Percentiles rank a stretch among this genome's conserved stretches.
Evolutionary conservation across 2,888 invertebrate species (phyloP).

Genomic region (Brachyptera risi): DNA sequence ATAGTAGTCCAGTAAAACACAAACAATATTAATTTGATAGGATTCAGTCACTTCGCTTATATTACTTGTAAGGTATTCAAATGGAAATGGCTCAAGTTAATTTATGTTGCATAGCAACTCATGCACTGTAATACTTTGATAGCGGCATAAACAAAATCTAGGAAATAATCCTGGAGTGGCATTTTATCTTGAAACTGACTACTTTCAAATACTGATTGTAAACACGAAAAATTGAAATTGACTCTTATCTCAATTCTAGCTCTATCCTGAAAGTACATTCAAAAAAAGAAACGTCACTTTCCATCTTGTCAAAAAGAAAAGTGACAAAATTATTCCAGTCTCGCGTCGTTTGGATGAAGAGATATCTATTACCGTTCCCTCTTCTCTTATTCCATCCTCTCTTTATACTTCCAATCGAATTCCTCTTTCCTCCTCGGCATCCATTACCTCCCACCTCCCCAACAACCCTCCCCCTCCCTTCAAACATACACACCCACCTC

Average conservation of each 20-base stretch:
- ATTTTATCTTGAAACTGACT: not conserved
- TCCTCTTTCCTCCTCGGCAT: slow-evolving; percentile 32
- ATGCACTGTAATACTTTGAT: no score
- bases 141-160: no score
- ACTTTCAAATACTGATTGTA: slow-evolving; percentile 9
- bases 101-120: no score
- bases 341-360: slow-evolving; percentile 17
- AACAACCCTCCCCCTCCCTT: slow-evolving; percentile 36
- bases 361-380: slow-evolving; percentile 35
- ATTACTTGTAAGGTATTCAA: no score
- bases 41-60: no score
- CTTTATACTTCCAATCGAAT: slow-evolving; percentile 32
- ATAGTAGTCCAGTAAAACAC: no score
- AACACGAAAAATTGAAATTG: slow-evolving; percentile 20
- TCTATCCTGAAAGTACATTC: slow-evolving; percentile 10
- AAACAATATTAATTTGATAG: no score
- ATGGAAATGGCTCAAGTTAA: no score
- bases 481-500: slow-evolving; percentile 24
- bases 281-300: slow-evolving; percentile 22
- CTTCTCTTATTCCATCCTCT: slow-evolving; percentile 38
- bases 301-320: slow-evolving; percentile 25
- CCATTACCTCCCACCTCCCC: slow-evolving; percentile 24
- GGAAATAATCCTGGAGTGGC: no score
- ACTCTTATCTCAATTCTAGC: not conserved
- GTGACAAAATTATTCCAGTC: slow-evolving; percentile 28